phyloP scores from a whole-genome alignment of 1,140 invertebrate genomes.

The Hypsibius dujardini region DNA sequence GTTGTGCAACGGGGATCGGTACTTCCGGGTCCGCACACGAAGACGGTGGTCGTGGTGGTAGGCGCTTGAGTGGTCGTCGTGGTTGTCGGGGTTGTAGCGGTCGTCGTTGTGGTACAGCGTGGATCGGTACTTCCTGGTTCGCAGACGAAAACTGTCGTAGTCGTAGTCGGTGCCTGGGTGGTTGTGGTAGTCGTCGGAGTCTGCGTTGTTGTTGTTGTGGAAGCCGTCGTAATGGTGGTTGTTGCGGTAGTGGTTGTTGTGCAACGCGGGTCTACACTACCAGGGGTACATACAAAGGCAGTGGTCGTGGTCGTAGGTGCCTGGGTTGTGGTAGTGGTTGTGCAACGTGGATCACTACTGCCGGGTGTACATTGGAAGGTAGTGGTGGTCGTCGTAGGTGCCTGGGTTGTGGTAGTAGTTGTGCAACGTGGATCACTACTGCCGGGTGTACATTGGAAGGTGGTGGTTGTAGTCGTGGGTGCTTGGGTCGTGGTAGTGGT shows the following conservation, averaged over 20 bases:
- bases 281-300: not conserved
- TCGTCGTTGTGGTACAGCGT: constrained; percentile 4
- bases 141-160: not conserved
- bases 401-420: not conserved
- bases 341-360: not conserved
- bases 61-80: not conserved
- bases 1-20: not conserved
- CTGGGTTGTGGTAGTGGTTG: not conserved
- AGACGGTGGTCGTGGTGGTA: not conserved
- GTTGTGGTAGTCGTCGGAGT: not conserved
- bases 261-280: not conserved
- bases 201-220: not conserved
- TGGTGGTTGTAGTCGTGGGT: not conserved
- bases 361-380: not conserved
- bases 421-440: not conserved
- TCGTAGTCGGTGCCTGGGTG: too few relatives aligned
- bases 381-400: not conserved
- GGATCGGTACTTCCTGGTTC: not conserved
- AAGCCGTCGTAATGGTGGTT: too few relatives aligned
- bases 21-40: not conserved
- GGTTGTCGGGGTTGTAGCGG: not conserved
- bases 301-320: not conserved
- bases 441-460: not conserved
- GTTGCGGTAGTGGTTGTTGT: not conserved
- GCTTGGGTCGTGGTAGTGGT: not conserved